Evolutionary conservation across 2,797 vertebrate genomes (phyloP).

Genomic region (Pangasius sanitwongsei): DNA sequence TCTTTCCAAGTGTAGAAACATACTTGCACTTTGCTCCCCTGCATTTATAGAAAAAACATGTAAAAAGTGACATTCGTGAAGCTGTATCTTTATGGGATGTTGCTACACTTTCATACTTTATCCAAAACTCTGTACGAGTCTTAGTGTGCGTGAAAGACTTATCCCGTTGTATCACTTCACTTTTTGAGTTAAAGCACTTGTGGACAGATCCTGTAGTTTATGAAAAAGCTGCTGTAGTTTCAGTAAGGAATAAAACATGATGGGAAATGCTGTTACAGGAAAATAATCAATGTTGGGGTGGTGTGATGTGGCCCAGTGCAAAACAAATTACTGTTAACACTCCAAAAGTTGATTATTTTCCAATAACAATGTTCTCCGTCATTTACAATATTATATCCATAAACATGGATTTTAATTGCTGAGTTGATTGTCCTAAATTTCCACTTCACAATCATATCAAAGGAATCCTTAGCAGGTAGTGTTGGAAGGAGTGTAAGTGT

Average conservation of each 20-base stretch:
- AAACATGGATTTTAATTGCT: not conserved
- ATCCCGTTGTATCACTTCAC: not conserved
- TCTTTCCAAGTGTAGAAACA: constrained; percentile 30
- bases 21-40: constrained; percentile 9
- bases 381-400: not conserved
- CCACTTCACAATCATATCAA: not conserved
- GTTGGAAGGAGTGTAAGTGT: not conserved
- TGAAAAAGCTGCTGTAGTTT: not conserved
- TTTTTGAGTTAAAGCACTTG: not conserved
- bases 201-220: not conserved
- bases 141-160: not conserved
- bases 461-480: not conserved
- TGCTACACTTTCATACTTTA: constrained; percentile 44
- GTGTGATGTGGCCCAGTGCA: not conserved
- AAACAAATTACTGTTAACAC: not conserved
- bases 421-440: not conserved
- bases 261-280: not conserved
- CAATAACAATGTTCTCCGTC: not conserved
- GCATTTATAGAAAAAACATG: constrained; percentile 50
- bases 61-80: constrained; percentile 47
- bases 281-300: not conserved
- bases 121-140: not conserved
- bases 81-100: constrained; percentile 43
- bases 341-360: not conserved
- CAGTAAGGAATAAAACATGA: not conserved